Base-by-base conservation (phyloP, 2,797 vertebrate genomes). In the Molothrus aeneus region DNA sequence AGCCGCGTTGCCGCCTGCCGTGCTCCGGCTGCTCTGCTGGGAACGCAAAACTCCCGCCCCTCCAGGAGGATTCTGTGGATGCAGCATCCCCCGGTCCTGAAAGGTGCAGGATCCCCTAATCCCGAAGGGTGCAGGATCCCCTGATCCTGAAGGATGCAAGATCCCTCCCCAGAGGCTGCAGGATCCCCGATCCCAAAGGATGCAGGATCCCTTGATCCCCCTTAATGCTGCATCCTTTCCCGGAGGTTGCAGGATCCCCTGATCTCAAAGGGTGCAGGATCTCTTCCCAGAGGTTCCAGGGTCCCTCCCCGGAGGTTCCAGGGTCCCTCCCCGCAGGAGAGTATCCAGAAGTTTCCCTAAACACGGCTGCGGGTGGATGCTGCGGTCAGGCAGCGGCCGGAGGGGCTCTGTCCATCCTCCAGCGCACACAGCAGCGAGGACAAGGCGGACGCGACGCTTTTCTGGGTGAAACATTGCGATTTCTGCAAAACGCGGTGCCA, bases 291-390 rank as follows among this genome's bases (percentile, higher is more conserved):
- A 47, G 45, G 48, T 5, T 45, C 11, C 22, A 11, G 48, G 5
- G 11, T 13, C 28, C 28, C 28, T 32, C 12, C 56, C 29, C 13
- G 0, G 4, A 31, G n/a, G 28, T 12, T 24, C 8, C 45, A 22
- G 34, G 8, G 6, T 9, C 48, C 34, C 28, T 34, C 22, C 45
- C 80, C 2, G 17, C 4, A 36, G 22, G 22, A 17, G 19, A 32
- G 9, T 54, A 29, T n/a, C 43, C 65, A 32, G 79, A 28, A 9
- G 6, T n/a, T 59, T 32, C 77, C 28, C 6, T 1, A 1, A 0
- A 0, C 13, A 0, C 1, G 0, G 3, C 26, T 6, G 9, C 13
- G 16, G 22, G 51, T 8, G 60, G 28, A 0, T 5, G 88, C 64
- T 19, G 72, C 0, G 8, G 36, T 36, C 36, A 36, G 36, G 36